Evolutionary conservation across 2,113 vertebrate species (phyloP).

Genomic region (Phocoena sinus): DNA sequence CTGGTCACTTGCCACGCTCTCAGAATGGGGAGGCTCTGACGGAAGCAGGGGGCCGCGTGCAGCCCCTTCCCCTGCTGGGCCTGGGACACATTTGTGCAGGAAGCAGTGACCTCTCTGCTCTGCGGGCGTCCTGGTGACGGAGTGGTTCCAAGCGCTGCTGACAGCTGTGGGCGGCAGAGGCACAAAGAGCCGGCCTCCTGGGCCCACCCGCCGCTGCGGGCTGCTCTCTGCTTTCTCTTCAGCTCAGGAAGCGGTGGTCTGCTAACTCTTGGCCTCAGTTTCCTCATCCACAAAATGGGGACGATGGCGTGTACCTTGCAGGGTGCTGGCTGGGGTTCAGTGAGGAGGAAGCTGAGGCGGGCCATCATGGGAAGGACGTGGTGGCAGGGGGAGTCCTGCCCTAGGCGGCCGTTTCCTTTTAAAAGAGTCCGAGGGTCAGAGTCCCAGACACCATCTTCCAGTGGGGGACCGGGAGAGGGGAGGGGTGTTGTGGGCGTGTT

Average conservation of each 20-base stretch:
- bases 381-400: not conserved
- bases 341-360: not conserved
- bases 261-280: not conserved
- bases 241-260: not conserved
- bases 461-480: not conserved
- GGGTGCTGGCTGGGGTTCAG: not conserved
- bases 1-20: not conserved
- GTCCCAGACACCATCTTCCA: not conserved
- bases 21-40: not conserved
- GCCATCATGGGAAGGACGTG: accelerated
- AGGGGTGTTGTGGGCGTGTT: not conserved
- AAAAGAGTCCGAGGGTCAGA: no score
- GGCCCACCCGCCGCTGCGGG: not conserved
- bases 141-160: not conserved
- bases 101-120: not conserved
- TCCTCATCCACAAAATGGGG: not conserved
- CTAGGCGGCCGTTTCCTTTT: not conserved
- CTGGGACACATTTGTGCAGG: not conserved
- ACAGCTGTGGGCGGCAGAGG: not conserved
- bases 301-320: not conserved
- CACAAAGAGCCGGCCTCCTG: accelerated
- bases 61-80: not conserved
- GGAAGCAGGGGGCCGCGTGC: not conserved
- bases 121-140: not conserved
- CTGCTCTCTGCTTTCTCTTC: not conserved